These are phyloP conservation scores for Atethmia centrago DNA, from an alignment of 2,888 invertebrate species.

Conservation along the genomic window DNA sequence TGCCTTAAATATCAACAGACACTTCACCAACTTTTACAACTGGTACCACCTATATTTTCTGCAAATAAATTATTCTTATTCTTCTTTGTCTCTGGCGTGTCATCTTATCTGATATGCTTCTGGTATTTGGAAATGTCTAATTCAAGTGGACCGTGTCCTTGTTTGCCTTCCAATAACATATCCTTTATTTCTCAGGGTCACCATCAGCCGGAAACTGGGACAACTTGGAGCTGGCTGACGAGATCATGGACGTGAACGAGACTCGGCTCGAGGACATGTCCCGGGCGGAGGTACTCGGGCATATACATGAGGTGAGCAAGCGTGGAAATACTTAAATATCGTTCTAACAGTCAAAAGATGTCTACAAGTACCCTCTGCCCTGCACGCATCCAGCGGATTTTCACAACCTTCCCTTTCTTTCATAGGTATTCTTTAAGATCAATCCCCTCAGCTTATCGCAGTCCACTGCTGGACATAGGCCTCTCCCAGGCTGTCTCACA, in stretches of 20 bases:
- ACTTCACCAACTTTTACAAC: too few relatives aligned
- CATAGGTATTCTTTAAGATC: too few relatives aligned
- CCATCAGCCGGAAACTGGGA: slow-evolving; percentile 95
- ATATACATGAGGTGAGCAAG: slow-evolving; percentile 96
- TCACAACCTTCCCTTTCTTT: not conserved
- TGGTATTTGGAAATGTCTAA: not conserved
- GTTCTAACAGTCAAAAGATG: not conserved
- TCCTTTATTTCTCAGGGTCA: slow-evolving; percentile 75
- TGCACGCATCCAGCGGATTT: not conserved
- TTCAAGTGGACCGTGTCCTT: too few relatives aligned
- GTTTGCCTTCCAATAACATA: not conserved
- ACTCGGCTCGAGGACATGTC: slow-evolving; percentile 97
- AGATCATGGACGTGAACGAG: slow-evolving; percentile 99
- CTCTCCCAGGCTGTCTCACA: too few relatives aligned
- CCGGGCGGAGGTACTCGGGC: slow-evolving; percentile 97
- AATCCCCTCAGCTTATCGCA: too few relatives aligned
- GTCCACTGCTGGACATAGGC: too few relatives aligned
- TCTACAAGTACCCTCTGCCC: too few relatives aligned
- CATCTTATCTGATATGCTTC: not conserved
- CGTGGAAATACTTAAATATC: not conserved
- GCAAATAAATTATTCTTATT: too few relatives aligned
- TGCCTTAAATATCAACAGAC: too few relatives aligned
- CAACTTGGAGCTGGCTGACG: slow-evolving; percentile 98
- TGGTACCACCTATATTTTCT: too few relatives aligned
- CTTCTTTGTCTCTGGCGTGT: too few relatives aligned